phyloP scores from a whole-genome alignment of 2,888 invertebrate genomes.

The Rhorus exstirpatorius region DNA sequence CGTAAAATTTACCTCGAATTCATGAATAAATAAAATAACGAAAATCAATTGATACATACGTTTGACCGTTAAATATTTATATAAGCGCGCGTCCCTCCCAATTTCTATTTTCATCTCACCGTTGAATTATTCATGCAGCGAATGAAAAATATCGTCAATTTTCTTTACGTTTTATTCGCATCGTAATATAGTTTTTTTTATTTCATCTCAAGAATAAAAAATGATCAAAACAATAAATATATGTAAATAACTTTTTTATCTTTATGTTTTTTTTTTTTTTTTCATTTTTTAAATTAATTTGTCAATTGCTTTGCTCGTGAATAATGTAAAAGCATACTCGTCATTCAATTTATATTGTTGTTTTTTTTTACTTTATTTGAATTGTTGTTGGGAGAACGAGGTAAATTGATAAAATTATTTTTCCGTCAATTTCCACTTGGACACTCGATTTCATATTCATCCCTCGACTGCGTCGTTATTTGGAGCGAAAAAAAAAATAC shows the following conservation, averaged over 20 bases:
- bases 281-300: too few relatives aligned
- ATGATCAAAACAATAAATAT: too few relatives aligned
- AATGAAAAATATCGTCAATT: neutral
- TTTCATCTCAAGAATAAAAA: too few relatives aligned
- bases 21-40: neutral
- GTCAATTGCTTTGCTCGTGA: too few relatives aligned
- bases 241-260: too few relatives aligned
- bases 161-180: neutral
- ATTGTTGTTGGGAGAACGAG: too few relatives aligned
- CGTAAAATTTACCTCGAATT: too few relatives aligned
- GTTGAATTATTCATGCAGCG: neutral
- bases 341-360: too few relatives aligned
- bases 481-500: neutral
- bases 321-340: too few relatives aligned
- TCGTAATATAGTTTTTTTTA: neutral
- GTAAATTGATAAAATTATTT: neutral
- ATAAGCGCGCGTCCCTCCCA: neutral
- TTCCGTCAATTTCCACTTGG: neutral
- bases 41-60: neutral
- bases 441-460: neutral
- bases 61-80: neutral
- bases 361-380: too few relatives aligned
- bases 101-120: neutral
- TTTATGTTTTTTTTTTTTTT: too few relatives aligned
- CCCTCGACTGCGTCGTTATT: slow-evolving; percentile 14